Evolutionary conservation across 2,113 vertebrate species (phyloP).

Genomic region (Podiceps cristatus): DNA sequence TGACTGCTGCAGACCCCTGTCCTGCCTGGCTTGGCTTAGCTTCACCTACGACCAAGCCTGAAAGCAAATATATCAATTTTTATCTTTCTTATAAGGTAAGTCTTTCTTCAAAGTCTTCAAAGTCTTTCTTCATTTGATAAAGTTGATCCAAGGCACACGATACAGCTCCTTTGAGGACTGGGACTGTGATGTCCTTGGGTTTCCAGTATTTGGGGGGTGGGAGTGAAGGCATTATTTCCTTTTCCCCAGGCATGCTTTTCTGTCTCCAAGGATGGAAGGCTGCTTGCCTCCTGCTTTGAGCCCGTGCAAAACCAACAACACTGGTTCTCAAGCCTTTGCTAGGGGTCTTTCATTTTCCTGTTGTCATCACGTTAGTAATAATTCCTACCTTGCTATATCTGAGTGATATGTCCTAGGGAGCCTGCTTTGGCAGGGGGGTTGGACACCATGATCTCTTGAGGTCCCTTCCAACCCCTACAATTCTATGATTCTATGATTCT

Average conservation of each 20-base stretch:
- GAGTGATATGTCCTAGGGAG: no score
- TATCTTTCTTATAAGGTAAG: background rate
- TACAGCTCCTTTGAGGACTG: background rate
- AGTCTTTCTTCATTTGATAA: background rate
- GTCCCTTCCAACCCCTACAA: no score
- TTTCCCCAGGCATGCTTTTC: background rate
- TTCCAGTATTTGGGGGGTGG: background rate
- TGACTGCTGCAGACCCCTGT: background rate
- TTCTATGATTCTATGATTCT: no score
- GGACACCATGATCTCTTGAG: no score
- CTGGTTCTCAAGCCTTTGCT: background rate
- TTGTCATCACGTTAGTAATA: background rate
- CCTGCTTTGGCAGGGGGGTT: no score
- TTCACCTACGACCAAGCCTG: background rate
- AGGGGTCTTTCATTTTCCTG: background rate
- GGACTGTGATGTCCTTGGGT: background rate
- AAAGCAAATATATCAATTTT: background rate
- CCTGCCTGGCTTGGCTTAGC: background rate
- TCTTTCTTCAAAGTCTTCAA: background rate
- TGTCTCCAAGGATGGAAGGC: background rate
- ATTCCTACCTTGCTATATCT: background rate
- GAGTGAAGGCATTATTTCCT: background rate
- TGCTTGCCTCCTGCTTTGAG: background rate
- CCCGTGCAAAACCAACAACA: background rate
- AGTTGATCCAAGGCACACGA: background rate